Conservation (phyloP, 2,888 invertebrate species). For the Panopea generosa region DNA sequence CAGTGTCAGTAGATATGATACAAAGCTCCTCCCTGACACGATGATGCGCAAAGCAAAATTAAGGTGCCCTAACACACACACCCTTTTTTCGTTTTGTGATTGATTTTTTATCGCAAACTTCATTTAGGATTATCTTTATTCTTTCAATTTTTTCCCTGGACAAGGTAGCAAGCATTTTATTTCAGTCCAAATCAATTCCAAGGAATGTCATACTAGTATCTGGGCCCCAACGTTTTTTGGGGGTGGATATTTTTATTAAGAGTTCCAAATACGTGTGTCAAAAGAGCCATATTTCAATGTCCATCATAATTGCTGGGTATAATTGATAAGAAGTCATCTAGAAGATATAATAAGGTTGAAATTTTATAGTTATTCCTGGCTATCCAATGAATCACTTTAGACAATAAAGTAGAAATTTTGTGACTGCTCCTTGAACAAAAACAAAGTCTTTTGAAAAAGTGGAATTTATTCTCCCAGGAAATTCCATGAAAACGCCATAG, state of each 20-base stretch:
- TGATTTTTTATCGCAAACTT: constrained; percentile 1
- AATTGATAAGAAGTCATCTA: constrained; percentile 54
- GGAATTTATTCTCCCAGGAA: constrained; percentile 49
- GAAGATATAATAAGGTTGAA: constrained; percentile 33
- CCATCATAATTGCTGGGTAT: constrained; percentile 18
- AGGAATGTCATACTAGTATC: constrained; percentile 38
- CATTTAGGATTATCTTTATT: too few relatives aligned
- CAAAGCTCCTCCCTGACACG: constrained; percentile 32
- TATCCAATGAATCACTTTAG: constrained; percentile 49
- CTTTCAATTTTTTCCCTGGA: constrained; percentile 47
- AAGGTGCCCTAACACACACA: constrained; percentile 23
- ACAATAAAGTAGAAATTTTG: constrained; percentile 43
- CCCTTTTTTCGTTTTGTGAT: constrained; percentile 27
- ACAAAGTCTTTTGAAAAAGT: background rate
- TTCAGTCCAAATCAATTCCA: constrained; percentile 54
- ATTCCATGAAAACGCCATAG: constrained; percentile 44
- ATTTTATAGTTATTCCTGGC: constrained; percentile 44
- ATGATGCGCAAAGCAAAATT: constrained; percentile 28
- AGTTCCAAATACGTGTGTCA: constrained; percentile 32
- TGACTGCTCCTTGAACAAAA: constrained; percentile 50
- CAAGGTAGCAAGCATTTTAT: constrained; percentile 36
- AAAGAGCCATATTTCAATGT: constrained; percentile 49
- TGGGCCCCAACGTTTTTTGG: constrained; percentile 48
- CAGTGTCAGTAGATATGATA: constrained; percentile 28
- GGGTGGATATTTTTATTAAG: constrained; percentile 41